A percentile compares a stretch with the other conserved stretches of the same genome.
phyloP scores from a whole-genome alignment of 2,888 invertebrate species.

The Eilema caniola region DNA sequence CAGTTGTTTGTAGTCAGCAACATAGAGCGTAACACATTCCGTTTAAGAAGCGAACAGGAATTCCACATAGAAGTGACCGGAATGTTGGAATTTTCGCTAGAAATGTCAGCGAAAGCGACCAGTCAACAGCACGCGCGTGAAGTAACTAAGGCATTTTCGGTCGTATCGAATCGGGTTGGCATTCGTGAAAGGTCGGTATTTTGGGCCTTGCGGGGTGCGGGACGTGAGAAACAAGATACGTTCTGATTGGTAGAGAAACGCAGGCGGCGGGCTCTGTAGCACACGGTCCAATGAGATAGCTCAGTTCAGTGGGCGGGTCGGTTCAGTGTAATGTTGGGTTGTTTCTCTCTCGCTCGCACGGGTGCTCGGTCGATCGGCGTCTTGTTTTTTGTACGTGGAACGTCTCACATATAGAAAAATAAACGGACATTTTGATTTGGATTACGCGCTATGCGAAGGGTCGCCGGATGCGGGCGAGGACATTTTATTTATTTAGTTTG shows the following conservation, averaged over 20 bases:
- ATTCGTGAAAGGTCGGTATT: slow-evolving; percentile 85
- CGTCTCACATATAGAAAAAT: slow-evolving; percentile 83
- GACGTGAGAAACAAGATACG: slow-evolving; percentile 63
- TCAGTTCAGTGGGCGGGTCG: slow-evolving; percentile 76
- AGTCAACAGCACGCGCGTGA: slow-evolving; percentile 76
- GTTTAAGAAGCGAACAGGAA: slow-evolving; percentile 41
- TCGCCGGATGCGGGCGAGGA: slow-evolving; percentile 78
- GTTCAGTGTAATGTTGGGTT: slow-evolving; percentile 58
- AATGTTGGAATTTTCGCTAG: slow-evolving; percentile 62
- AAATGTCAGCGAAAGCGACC: slow-evolving; percentile 78
- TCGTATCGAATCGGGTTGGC: slow-evolving; percentile 85
- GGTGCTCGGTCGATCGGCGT: slow-evolving; percentile 71
- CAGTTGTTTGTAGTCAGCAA: slow-evolving; percentile 40
- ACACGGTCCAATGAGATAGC: slow-evolving; percentile 68
- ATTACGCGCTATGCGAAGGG: slow-evolving; percentile 78
- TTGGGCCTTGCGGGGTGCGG: slow-evolving; percentile 76
- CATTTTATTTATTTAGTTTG: slow-evolving; percentile 80
- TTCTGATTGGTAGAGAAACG: slow-evolving; percentile 66
- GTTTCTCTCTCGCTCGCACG: slow-evolving; percentile 70
- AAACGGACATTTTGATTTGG: slow-evolving; percentile 84
- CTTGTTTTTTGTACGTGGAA: slow-evolving; percentile 76
- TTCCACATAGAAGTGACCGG: slow-evolving; percentile 41
- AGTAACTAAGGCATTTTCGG: slow-evolving; percentile 87
- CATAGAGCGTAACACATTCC: slow-evolving; percentile 40
- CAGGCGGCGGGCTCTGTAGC: slow-evolving; percentile 77